Conservation (phyloP, 2,888 invertebrate species). For the Cremastinae sp. region DNA sequence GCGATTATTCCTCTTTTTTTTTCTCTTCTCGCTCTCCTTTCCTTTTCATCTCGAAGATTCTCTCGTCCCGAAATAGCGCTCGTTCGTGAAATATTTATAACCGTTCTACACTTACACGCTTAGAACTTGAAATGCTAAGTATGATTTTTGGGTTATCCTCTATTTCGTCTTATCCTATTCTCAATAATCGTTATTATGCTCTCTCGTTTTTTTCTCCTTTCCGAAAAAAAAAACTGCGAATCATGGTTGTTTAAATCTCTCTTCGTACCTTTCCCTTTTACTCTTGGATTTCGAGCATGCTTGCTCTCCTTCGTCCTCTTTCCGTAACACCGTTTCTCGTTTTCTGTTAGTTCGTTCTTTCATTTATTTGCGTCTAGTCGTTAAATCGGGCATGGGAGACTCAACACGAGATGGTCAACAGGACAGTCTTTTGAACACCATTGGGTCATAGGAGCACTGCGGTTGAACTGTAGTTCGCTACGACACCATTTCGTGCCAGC, state of each 20-base stretch:
- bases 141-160: conserved; percentile 63
- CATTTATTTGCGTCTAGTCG: conserved; percentile 40
- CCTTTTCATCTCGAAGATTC: conserved; percentile 50
- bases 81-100: conserved; percentile 53
- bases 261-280: neutral
- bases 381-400: conserved; percentile 68
- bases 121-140: conserved; percentile 54
- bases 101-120: conserved; percentile 59
- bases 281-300: neutral
- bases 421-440: conserved; percentile 81
- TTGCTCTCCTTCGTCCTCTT: neutral
- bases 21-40: neutral
- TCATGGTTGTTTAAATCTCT: neutral
- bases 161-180: conserved; percentile 67
- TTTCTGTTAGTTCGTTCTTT: neutral
- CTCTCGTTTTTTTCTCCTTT: conserved; percentile 55
- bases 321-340: neutral
- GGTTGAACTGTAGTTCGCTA: conserved; percentile 80
- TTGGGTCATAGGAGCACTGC: conserved; percentile 77
- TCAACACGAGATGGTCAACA: conserved; percentile 78
- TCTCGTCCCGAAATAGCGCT: conserved; percentile 49
- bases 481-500: conserved; percentile 83
- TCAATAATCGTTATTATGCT: conserved; percentile 68
- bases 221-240: conserved; percentile 20
- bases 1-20: conserved; percentile 7